A percentile compares a stretch with the other conserved stretches of the same genome.
phyloP scores from a whole-genome alignment of 2,888 invertebrate species.

The Ectemnius lituratus region DNA sequence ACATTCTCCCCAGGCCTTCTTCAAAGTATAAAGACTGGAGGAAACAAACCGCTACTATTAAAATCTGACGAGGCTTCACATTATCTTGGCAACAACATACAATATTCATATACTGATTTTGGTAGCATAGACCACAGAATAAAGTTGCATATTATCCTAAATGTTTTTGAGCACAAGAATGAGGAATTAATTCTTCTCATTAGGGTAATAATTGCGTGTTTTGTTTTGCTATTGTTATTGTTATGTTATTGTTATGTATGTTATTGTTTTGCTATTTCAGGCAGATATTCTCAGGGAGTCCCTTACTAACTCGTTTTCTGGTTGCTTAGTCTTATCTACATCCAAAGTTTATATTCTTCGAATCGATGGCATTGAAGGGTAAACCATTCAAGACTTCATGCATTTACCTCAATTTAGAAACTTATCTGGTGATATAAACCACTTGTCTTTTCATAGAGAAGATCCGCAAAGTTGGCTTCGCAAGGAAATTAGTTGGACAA shows the following conservation, averaged over 20 bases:
- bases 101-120: conserved; percentile 80
- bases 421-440: conserved; percentile 5
- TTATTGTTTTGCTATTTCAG: conserved; percentile 47
- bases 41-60: conserved; percentile 76
- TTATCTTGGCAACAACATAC: conserved; percentile 72
- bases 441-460: conserved; percentile 70
- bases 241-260: no score
- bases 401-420: conserved; percentile 5
- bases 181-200: conserved; percentile 80
- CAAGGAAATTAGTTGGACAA: conserved; percentile 77
- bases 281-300: conserved; percentile 77
- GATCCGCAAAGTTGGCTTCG: conserved; percentile 80
- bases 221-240: conserved; percentile 3
- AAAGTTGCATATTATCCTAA: conserved; percentile 80
- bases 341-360: conserved; percentile 79
- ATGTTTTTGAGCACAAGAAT: conserved; percentile 79
- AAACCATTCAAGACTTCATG: conserved; percentile 24
- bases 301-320: conserved; percentile 73
- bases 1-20: conserved; percentile 75
- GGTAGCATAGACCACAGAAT: conserved; percentile 81
- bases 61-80: conserved; percentile 64
- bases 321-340: conserved; percentile 80
- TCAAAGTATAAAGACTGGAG: conserved; percentile 77
- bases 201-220: conserved; percentile 73
- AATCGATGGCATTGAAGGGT: conserved; percentile 78